Evolutionary conservation across 2,113 vertebrate genomes (phyloP).

Genomic region (Numenius arquata): DNA sequence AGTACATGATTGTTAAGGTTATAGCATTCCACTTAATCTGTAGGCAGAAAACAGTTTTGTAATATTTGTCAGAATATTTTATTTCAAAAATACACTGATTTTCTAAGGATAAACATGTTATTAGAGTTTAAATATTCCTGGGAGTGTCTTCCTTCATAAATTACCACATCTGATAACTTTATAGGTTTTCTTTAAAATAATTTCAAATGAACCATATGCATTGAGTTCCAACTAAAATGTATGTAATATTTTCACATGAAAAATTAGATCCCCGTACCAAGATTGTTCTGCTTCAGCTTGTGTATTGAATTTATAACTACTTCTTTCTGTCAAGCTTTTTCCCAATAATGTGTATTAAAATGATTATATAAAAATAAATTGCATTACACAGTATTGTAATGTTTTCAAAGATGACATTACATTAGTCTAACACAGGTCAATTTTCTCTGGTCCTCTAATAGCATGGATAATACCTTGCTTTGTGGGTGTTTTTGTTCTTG

Average conservation of each 20-base stretch:
- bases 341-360: constrained; percentile 66
- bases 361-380: constrained; percentile 68
- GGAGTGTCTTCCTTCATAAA: background rate
- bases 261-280: background rate
- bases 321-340: constrained; percentile 56
- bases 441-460: constrained; percentile 56
- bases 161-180: background rate
- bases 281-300: background rate
- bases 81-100: background rate
- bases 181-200: background rate
- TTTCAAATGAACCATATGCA: background rate
- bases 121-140: background rate
- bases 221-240: background rate
- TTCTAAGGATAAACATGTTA: background rate
- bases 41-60: accelerated
- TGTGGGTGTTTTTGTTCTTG: constrained; percentile 52
- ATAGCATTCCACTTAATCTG: background rate
- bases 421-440: constrained; percentile 60
- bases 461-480: constrained; percentile 47
- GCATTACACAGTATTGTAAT: constrained; percentile 51
- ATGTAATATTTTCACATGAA: background rate
- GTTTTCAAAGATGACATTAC: constrained; percentile 66
- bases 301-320: constrained; percentile 26
- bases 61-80: background rate
- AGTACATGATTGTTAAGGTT: background rate